A percentile compares a stretch with the other conserved stretches of the same genome.
Conservation (phyloP, 2,113 vertebrate genomes). For the Chaetops frenatus region DNA sequence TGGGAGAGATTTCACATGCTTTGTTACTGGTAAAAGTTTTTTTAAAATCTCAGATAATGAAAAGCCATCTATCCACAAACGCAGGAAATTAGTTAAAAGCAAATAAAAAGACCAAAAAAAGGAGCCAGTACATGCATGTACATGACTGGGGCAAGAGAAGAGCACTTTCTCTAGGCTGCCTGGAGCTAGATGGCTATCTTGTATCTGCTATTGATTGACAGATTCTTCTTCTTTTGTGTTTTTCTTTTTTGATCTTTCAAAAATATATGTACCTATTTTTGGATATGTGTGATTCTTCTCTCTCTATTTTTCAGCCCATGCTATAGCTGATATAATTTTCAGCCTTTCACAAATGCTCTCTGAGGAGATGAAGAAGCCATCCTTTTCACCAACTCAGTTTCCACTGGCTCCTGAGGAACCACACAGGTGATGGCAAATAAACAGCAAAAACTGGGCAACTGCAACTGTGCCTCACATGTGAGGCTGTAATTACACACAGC, state of each 20-base stretch:
- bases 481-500: neutral
- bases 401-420: neutral
- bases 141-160: neutral
- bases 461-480: fast-evolving
- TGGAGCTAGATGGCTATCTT: neutral
- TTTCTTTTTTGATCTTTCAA: neutral
- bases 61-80: neutral
- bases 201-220: neutral
- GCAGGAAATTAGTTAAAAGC: neutral
- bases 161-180: neutral
- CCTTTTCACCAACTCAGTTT: neutral
- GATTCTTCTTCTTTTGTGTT: neutral
- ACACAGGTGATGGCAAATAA: neutral
- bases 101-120: neutral
- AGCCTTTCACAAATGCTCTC: neutral
- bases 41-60: neutral
- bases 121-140: neutral
- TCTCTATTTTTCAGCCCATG: neutral
- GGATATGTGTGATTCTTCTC: neutral
- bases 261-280: neutral
- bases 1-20: neutral
- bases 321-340: neutral
- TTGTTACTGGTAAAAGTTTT: neutral
- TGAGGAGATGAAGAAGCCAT: neutral
- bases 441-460: neutral